Conservation (phyloP, 2,113 vertebrate species). For the Takifugu bimaculatus region DNA sequence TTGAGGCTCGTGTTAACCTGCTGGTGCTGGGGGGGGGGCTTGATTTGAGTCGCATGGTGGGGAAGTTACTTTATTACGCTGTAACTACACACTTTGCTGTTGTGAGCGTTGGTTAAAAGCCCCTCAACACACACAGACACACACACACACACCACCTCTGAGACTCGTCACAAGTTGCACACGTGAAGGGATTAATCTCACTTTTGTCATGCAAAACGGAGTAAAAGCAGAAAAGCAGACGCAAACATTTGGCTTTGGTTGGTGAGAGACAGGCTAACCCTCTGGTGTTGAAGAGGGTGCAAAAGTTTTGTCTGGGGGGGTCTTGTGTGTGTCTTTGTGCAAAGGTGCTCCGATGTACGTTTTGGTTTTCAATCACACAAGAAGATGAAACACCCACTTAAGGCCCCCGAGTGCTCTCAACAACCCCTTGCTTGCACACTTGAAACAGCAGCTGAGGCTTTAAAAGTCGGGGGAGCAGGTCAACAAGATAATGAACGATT, state of each 20-base stretch:
- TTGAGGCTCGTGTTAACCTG: constrained; percentile 46
- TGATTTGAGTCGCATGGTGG: not conserved
- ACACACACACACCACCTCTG: not conserved
- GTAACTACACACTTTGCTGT: too few relatives aligned
- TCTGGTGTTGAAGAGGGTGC: too few relatives aligned
- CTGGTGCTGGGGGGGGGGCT: constrained; percentile 1
- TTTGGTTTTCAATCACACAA: constrained; percentile 62
- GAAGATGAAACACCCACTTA: constrained; percentile 44
- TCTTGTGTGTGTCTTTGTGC: not conserved
- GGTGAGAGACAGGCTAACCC: too few relatives aligned
- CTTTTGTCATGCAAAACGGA: not conserved
- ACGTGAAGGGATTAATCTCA: not conserved
- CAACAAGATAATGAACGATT: constrained; percentile 11
- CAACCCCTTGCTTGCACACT: constrained; percentile 13
- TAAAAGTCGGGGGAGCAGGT: constrained; percentile 6
- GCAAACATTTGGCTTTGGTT: too few relatives aligned
- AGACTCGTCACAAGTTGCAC: not conserved
- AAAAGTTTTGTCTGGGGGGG: not conserved
- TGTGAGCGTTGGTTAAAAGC: not conserved
- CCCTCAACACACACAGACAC: too few relatives aligned
- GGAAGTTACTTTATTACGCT: too few relatives aligned
- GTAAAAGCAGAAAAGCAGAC: too few relatives aligned
- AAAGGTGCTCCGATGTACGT: constrained; percentile 27
- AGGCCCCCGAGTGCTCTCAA: constrained; percentile 29
- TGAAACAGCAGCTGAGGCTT: constrained; percentile 4